Evolutionary conservation across 2,797 vertebrate species (phyloP), one percentile per base, ranked within the genome.

Genomic region (Clarias pachynema): DNA sequence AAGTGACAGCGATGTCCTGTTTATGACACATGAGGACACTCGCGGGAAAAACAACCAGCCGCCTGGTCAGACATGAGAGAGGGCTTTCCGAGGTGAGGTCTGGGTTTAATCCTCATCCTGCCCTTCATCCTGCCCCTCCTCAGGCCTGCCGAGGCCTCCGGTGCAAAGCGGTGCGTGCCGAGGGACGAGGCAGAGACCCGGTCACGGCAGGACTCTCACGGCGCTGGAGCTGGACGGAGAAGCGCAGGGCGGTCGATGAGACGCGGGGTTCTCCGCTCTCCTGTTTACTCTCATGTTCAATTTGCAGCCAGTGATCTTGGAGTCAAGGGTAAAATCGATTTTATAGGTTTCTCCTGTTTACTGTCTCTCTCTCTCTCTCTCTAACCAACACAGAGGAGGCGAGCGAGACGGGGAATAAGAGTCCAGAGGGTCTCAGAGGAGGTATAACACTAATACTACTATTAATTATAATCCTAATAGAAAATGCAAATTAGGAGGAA

Each of bases 1-100:
- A 94, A 95, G 92, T 94, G 94, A 95, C 92, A 94, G 93, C 86
- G 86, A 88, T 90, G 92, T 92, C 91, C 93, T 91, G 93, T 94
- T 94, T 95, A 89, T 89, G 92, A 93, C 91, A 90, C 85, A 87
- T 92, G 92, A 92, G 93, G 93, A 93, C 93, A 92, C 82, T 66
- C 86, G 83, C 44, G 44, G 44, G 70, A 3, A 75, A 57, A 57
- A 75, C 26, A 75, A 22, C 31, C 26, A 22, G 31, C 20, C 5
- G 18, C 20, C 16, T 1, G 10, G 90, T 92, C 75, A 90, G 85
- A 74, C 75, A 85, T 85, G 87, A 91, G 92, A 5, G 81, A 29
- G 86, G 80, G 57, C 83, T 68, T 56, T 85, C 84, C 85, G 80
- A 10, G 4, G 22, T n/a, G 26, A 74, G 66, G 20, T 26, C 82